These are phyloP conservation scores for Schizaphis graminum DNA, from an alignment of 2,888 invertebrate species.

Conservation along the genomic window DNA sequence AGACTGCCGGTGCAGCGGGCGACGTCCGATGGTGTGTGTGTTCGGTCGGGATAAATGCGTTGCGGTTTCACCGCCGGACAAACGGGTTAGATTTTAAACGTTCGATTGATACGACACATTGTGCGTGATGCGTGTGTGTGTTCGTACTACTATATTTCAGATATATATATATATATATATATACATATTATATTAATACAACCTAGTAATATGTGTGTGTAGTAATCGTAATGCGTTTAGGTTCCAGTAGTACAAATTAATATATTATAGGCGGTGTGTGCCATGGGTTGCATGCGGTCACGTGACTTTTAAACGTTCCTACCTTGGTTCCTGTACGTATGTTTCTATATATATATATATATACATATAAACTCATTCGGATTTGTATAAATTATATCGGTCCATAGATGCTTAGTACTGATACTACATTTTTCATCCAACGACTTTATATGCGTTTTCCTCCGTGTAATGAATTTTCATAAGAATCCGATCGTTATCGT, in stretches of 20 bases:
- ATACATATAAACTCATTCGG: background rate
- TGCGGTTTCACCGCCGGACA: slow-evolving; percentile 9
- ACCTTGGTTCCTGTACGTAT: too few relatives aligned
- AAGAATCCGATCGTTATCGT: slow-evolving; percentile 42
- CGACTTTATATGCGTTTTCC: slow-evolving; percentile 18
- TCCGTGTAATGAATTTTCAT: slow-evolving; percentile 53
- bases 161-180: background rate
- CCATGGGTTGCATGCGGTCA: background rate
- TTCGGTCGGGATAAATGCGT: slow-evolving; percentile 30
- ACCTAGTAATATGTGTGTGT: background rate
- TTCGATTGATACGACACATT: slow-evolving; percentile 15
- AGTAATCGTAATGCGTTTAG: slow-evolving; percentile 37
- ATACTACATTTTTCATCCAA: slow-evolving; percentile 31
- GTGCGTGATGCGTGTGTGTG: background rate
- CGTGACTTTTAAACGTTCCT: slow-evolving; percentile 39
- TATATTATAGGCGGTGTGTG: background rate
- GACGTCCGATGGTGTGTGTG: background rate
- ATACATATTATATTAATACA: background rate
- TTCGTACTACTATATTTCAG: background rate
- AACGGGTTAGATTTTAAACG: slow-evolving; percentile 27
- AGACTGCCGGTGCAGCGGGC: background rate
- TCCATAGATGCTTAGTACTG: slow-evolving; percentile 12
- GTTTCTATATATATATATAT: too few relatives aligned
- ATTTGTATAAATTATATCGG: slow-evolving; percentile 45
- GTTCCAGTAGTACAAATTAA: slow-evolving; percentile 24